Evolutionary conservation across 2,797 vertebrate species (phyloP).

Genomic region (Molossus molossus): DNA sequence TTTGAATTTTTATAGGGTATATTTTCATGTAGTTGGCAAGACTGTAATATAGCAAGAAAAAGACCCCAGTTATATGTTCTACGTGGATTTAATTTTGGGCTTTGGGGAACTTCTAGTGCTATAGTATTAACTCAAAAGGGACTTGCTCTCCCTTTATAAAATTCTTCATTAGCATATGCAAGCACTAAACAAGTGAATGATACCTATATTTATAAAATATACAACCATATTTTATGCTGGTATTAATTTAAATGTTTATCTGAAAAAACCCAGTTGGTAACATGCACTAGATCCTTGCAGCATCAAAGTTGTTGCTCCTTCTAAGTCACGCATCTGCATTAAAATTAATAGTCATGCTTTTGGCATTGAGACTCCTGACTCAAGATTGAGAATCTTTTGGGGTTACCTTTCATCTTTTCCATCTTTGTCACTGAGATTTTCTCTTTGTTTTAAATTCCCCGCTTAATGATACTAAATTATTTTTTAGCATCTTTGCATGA

Average conservation of each 20-base stretch:
- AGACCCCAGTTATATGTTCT: background rate
- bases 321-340: background rate
- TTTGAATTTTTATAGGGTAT: constrained; percentile 5
- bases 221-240: background rate
- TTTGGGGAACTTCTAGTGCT: background rate
- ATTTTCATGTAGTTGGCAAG: background rate
- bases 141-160: constrained; percentile 32
- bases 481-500: constrained; percentile 38
- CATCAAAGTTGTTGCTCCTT: background rate
- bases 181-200: background rate
- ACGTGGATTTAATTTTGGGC: background rate
- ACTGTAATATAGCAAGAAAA: constrained; percentile 4
- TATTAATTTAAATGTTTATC: constrained; percentile 58
- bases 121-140: background rate
- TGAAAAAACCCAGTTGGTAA: background rate
- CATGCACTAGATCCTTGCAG: background rate
- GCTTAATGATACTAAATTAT: constrained; percentile 27
- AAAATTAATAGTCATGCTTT: background rate
- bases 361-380: background rate
- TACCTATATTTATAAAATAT: background rate
- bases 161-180: background rate
- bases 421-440: background rate
- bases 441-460: constrained; percentile 26
- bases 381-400: background rate
- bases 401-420: background rate